phyloP scores from a whole-genome alignment of 2,888 invertebrate species.

The Palloptera scutellata region DNA sequence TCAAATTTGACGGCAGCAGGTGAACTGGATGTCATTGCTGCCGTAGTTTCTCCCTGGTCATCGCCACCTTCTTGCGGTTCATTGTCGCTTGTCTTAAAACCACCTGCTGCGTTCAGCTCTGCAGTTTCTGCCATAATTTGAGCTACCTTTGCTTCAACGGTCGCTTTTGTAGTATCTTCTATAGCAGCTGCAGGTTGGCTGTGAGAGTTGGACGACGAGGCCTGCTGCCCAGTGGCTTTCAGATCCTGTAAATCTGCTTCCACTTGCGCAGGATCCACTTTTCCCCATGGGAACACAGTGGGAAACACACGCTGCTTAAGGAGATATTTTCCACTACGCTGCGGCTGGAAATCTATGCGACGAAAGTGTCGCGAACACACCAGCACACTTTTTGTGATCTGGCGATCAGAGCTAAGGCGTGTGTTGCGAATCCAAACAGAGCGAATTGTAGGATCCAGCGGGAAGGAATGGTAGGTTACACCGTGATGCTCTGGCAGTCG shows the following conservation, averaged over 20 bases:
- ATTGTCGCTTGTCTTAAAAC: slow-evolving; percentile 35
- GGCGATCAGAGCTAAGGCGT: slow-evolving; percentile 66
- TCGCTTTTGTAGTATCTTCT: slow-evolving; percentile 53
- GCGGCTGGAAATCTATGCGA: slow-evolving; percentile 75
- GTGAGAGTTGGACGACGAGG: slow-evolving; percentile 34
- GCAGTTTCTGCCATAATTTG: slow-evolving; percentile 57
- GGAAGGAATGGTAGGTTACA: slow-evolving; percentile 80
- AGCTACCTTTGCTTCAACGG: slow-evolving; percentile 54
- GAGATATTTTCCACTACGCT: slow-evolving; percentile 73
- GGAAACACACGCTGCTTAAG: slow-evolving; percentile 76
- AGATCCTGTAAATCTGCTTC: slow-evolving; percentile 49
- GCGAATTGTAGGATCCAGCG: slow-evolving; percentile 70
- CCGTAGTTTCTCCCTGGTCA: slow-evolving; percentile 10
- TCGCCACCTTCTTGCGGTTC: slow-evolving; percentile 13
- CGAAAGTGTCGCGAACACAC: slow-evolving; percentile 81
- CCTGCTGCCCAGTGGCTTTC: slow-evolving; percentile 39
- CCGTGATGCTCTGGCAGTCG: slow-evolving; percentile 67
- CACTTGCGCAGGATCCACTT: slow-evolving; percentile 51
- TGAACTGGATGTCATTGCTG: slow-evolving; percentile 27
- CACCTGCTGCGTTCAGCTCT: slow-evolving; percentile 53
- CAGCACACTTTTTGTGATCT: slow-evolving; percentile 69
- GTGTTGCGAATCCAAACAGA: slow-evolving; percentile 74
- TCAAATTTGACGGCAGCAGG: slow-evolving; percentile 48
- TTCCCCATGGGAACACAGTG: slow-evolving; percentile 75
- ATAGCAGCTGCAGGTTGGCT: slow-evolving; percentile 21